Conservation (phyloP, 2,888 invertebrate genomes). For the Autographa pulchrina region DNA sequence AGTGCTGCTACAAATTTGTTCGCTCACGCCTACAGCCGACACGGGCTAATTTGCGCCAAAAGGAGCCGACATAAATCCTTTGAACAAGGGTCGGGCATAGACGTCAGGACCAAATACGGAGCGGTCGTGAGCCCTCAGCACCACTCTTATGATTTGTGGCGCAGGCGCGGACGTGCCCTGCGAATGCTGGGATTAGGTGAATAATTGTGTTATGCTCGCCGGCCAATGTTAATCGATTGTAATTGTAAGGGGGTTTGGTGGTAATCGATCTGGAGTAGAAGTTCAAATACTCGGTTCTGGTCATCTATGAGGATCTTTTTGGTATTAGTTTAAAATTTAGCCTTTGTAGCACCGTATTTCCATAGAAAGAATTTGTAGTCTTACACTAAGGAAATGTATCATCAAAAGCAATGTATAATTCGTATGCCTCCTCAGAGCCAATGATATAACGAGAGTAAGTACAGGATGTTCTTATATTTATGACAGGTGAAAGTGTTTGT, state of each 20-base stretch:
- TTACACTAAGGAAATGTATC: neutral
- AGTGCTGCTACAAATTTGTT: conserved; percentile 78
- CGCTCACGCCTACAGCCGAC: conserved; percentile 81
- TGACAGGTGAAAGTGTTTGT: conserved; percentile 6
- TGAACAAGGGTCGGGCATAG: conserved; percentile 78
- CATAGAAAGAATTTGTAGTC: neutral
- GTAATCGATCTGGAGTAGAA: neutral
- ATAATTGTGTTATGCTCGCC: conserved; percentile 52
- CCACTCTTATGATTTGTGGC: conserved; percentile 85
- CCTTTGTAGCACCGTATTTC: neutral
- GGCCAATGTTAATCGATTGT: conserved; percentile 38
- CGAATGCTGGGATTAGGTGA: conserved; percentile 55
- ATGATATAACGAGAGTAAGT: neutral
- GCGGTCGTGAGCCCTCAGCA: conserved; percentile 80
- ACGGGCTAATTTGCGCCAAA: conserved; percentile 86
- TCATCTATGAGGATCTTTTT: neutral
- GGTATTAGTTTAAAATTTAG: neutral
- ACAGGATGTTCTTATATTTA: conserved; percentile 9
- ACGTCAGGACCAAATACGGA: conserved; percentile 82
- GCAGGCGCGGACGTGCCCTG: conserved; percentile 53
- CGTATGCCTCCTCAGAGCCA: neutral
- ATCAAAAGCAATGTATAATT: neutral
- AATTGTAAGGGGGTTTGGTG: neutral
- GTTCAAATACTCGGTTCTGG: neutral
- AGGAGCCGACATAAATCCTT: conserved; percentile 84